Percentiles rank a stretch among this genome's conserved stretches.
These are phyloP conservation scores for Drosophila pegasa DNA, from an alignment of 2,888 invertebrate genomes.

Conservation along the genomic window DNA sequence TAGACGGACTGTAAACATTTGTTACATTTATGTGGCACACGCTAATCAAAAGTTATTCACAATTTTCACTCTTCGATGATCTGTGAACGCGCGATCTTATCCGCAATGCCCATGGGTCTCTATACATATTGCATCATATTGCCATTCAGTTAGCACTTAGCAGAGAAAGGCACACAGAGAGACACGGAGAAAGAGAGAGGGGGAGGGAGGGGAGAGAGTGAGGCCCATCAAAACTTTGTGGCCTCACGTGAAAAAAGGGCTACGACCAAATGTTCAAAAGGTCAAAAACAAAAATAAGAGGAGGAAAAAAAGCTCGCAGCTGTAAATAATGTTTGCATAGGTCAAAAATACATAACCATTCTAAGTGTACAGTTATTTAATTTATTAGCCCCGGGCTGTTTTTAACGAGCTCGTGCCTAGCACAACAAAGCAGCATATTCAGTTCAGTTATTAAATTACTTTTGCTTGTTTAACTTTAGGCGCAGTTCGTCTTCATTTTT, in stretches of 20 bases:
- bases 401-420: background rate
- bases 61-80: constrained; percentile 34
- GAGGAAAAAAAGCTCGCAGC: background rate
- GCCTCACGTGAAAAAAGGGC: constrained; percentile 1
- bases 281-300: background rate
- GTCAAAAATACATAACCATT: background rate
- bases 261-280: background rate
- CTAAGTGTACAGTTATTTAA: background rate
- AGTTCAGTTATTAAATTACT: background rate
- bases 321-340: constrained; percentile 6
- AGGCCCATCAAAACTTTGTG: background rate
- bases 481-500: background rate
- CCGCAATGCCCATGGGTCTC: constrained; percentile 9
- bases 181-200: background rate
- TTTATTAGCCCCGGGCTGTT: constrained; percentile 5
- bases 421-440: background rate
- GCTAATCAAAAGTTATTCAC: constrained; percentile 52
- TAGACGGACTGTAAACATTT: constrained; percentile 45
- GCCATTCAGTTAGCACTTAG: constrained; percentile 37
- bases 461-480: background rate
- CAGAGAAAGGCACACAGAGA: background rate
- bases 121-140: constrained; percentile 32
- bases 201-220: background rate
- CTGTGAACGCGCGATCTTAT: constrained; percentile 20
- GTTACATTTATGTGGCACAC: constrained; percentile 55